A percentile compares a stretch with the other conserved stretches of the same genome.
Conservation (phyloP, 2,888 invertebrate genomes). For the Caenorhabditis doughertyi region DNA sequence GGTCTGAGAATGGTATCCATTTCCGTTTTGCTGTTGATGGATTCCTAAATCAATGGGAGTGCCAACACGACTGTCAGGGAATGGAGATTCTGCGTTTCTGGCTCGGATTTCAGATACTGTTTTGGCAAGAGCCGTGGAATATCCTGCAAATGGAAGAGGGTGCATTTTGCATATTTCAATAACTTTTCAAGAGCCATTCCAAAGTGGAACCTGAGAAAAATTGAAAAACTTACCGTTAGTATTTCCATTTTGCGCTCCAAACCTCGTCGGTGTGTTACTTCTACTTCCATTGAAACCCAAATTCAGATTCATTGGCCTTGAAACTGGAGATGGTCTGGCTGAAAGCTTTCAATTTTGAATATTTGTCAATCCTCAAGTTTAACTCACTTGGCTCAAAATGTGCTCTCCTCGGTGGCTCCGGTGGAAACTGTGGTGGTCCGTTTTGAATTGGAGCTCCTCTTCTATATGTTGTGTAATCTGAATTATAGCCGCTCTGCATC, state of each 20-base stretch:
- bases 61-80: conserved; percentile 66
- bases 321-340: conserved; percentile 39
- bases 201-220: too few relatives aligned
- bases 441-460: neutral
- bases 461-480: conserved; percentile 71
- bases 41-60: conserved; percentile 71
- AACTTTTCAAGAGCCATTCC: too few relatives aligned
- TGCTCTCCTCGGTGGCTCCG: conserved; percentile 40
- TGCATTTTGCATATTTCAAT: too few relatives aligned
- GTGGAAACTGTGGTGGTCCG: neutral
- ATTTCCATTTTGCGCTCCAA: neutral
- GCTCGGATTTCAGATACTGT: conserved; percentile 71
- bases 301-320: conserved; percentile 41
- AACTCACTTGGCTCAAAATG: conserved; percentile 43
- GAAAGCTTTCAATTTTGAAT: neutral
- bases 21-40: conserved; percentile 30
- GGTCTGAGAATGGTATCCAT: conserved; percentile 28
- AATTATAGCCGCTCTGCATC: conserved; percentile 68
- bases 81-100: conserved; percentile 68
- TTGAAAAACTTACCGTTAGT: too few relatives aligned
- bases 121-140: conserved; percentile 69
- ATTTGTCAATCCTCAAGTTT: neutral
- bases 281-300: conserved; percentile 42
- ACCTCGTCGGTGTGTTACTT: conserved; percentile 57
- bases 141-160: conserved; percentile 55